Evolutionary conservation across 1,140 invertebrate species (phyloP).

Genomic region (Drosophila watanabei): DNA sequence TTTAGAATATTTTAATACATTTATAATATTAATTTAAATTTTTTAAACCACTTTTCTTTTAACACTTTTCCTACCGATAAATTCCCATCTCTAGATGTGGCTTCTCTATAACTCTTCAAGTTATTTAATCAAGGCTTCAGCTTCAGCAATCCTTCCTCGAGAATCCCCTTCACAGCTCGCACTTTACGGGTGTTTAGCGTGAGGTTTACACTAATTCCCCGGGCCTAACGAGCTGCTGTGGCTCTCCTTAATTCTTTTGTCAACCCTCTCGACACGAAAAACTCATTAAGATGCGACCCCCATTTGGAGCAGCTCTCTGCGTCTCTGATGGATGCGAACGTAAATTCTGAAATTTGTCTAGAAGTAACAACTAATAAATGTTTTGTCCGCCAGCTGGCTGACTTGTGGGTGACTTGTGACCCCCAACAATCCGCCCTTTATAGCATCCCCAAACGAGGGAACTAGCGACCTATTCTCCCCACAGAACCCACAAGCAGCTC

Average conservation of each 20-base stretch:
- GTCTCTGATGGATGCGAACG: conserved; percentile 48
- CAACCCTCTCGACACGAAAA: conserved; percentile 68
- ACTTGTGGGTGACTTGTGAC: conserved; percentile 40
- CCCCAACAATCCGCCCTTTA: not conserved
- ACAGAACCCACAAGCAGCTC: conserved; percentile 41
- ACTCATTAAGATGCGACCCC: conserved; percentile 61
- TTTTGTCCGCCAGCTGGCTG: conserved; percentile 48
- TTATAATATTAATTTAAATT: too few species aligned
- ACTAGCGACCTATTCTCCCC: conserved; percentile 18
- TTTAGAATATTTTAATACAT: too few species aligned
- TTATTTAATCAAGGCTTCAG: not conserved
- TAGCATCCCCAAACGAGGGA: not conserved
- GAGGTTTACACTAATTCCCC: conserved; percentile 54
- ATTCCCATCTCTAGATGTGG: not conserved
- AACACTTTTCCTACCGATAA: not conserved
- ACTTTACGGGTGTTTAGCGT: conserved; percentile 31
- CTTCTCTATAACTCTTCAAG: not conserved
- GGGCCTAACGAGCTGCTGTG: conserved; percentile 39
- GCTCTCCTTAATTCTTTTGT: conserved; percentile 24
- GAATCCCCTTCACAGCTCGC: conserved; percentile 9
- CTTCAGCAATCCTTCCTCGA: not conserved
- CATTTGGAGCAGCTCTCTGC: not conserved
- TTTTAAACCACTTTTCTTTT: too few species aligned
- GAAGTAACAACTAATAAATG: conserved; percentile 78
- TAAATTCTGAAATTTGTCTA: conserved; percentile 71